Conservation (phyloP, 2,888 invertebrate genomes). For the Tethea ocularis region DNA sequence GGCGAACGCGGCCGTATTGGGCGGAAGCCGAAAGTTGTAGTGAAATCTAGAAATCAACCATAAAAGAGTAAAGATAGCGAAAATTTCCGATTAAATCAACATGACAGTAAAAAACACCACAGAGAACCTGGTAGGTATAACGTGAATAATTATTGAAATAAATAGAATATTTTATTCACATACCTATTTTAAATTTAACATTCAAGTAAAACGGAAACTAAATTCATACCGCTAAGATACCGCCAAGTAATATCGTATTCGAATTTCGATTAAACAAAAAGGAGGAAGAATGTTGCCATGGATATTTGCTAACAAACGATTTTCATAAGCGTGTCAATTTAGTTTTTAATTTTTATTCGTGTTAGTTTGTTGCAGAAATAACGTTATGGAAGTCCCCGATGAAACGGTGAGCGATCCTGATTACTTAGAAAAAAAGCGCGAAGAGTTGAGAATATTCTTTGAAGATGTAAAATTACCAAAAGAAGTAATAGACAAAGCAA, state of each 20-base stretch:
- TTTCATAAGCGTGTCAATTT: slow-evolving; percentile 23
- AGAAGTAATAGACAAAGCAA: slow-evolving; percentile 57
- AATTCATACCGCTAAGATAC: background rate
- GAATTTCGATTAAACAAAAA: slow-evolving; percentile 55
- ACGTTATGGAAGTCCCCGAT: slow-evolving; percentile 45
- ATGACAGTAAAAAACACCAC: too few relatives aligned
- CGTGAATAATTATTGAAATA: too few relatives aligned
- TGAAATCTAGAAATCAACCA: too few relatives aligned
- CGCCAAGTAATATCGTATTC: slow-evolving; percentile 17
- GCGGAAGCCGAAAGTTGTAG: too few relatives aligned
- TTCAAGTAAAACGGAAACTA: too few relatives aligned
- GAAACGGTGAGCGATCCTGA: slow-evolving; percentile 38
- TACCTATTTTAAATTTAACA: too few relatives aligned
- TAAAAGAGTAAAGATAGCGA: too few relatives aligned
- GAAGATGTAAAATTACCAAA: slow-evolving; percentile 60
- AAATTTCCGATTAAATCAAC: too few relatives aligned
- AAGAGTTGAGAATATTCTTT: slow-evolving; percentile 65
- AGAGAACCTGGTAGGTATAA: too few relatives aligned
- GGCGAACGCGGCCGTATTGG: too few relatives aligned
- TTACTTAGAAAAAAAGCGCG: slow-evolving; percentile 58
- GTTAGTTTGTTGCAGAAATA: background rate
- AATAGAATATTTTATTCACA: too few relatives aligned
- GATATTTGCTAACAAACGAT: slow-evolving; percentile 36
- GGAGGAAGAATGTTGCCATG: slow-evolving; percentile 38
- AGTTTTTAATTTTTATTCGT: slow-evolving; percentile 24